A percentile compares a stretch with the other conserved stretches of the same genome.
Evolutionary conservation across 2,888 invertebrate species (phyloP).

Genomic region (Bellardia pandia): DNA sequence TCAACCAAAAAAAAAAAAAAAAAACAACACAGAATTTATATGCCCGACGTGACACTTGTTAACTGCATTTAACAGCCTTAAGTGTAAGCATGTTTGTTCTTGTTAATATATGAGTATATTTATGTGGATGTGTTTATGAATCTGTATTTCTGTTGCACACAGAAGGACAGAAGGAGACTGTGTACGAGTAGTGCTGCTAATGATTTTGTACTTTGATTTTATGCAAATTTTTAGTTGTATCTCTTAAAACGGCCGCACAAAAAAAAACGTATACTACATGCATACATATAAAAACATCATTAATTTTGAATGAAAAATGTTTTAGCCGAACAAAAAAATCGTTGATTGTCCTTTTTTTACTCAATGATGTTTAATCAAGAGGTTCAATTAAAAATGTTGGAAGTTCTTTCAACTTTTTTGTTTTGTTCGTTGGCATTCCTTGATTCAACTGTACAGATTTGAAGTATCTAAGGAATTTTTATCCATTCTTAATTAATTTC

Average conservation of each 20-base stretch:
- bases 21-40: constrained; percentile 77
- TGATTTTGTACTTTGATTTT: constrained; percentile 73
- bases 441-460: constrained; percentile 9
- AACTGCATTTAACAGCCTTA: constrained; percentile 75
- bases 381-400: constrained; percentile 59
- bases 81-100: constrained; percentile 71
- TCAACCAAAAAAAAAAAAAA: constrained; percentile 16
- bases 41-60: constrained; percentile 82
- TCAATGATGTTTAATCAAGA: constrained; percentile 52
- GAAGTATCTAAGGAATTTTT: constrained; percentile 24
- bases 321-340: constrained; percentile 26
- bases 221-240: constrained; percentile 75
- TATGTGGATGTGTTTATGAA: constrained; percentile 30
- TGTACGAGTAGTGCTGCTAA: constrained; percentile 49
- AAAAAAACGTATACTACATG: neutral
- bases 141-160: constrained; percentile 30
- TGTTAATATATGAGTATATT: constrained; percentile 33
- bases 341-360: constrained; percentile 31
- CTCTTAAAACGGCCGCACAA: constrained; percentile 49
- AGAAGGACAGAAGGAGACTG: constrained; percentile 35
- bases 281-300: constrained; percentile 51
- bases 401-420: neutral
- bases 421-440: neutral
- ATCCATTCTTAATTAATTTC: constrained; percentile 8
- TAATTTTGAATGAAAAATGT: constrained; percentile 66